Percentiles rank a stretch among this genome's conserved stretches.
These are phyloP conservation scores for Polyommatus iphigenia DNA, from an alignment of 2,888 invertebrate genomes.

Conservation along the genomic window DNA sequence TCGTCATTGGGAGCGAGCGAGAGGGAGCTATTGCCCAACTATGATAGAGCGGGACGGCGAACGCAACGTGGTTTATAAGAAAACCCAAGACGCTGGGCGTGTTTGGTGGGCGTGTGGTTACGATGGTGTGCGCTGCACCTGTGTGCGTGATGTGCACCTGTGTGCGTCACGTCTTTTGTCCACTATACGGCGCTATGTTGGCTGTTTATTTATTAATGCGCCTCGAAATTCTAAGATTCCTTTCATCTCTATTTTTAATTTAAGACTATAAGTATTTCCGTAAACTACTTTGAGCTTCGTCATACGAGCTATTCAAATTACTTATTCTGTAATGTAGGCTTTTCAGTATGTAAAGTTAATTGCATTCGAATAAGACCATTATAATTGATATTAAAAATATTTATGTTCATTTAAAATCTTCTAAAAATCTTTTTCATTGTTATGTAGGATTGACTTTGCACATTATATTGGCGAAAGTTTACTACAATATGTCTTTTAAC, in stretches of 20 bases:
- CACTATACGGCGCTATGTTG: constrained; percentile 74
- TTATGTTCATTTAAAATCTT: background rate
- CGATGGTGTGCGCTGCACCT: constrained; percentile 60
- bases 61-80: constrained; percentile 80
- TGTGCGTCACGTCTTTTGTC: constrained; percentile 68
- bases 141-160: constrained; percentile 49
- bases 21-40: constrained; percentile 46
- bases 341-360: background rate
- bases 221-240: constrained; percentile 60
- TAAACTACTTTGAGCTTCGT: background rate
- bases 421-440: too few species aligned
- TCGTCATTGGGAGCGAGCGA: constrained; percentile 75
- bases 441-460: background rate
- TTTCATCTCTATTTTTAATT: constrained; percentile 73
- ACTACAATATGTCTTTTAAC: background rate
- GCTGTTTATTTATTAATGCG: constrained; percentile 76
- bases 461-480: background rate
- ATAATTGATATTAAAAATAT: too few species aligned
- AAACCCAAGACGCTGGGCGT: constrained; percentile 81
- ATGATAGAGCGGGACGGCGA: constrained; percentile 63
- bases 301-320: background rate
- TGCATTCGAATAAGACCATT: too few species aligned
- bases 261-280: constrained; percentile 57
- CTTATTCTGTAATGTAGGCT: background rate
- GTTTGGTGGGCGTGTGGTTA: constrained; percentile 74